Conservation (phyloP, 2,113 vertebrate genomes). For the Nesogale talazaci region DNA sequence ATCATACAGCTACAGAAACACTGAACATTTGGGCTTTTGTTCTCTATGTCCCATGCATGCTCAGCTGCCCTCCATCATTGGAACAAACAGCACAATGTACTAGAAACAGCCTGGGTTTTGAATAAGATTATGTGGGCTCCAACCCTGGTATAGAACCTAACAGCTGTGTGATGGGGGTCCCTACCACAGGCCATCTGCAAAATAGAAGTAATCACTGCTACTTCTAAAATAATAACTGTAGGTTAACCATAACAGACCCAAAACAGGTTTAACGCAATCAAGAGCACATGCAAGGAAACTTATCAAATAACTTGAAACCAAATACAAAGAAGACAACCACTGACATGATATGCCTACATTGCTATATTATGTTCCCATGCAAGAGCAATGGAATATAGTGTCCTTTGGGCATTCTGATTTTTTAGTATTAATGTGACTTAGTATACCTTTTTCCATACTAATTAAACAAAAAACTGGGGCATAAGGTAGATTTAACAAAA, state of each 20-base stretch:
- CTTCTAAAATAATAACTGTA: background rate
- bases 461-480: background rate
- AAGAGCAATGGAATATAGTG: accelerated
- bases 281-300: background rate
- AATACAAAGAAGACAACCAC: background rate
- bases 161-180: no score
- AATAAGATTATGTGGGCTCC: accelerated
- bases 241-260: background rate
- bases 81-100: accelerated
- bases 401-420: background rate
- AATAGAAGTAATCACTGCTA: accelerated
- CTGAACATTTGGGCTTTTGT: background rate
- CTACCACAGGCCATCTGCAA: background rate
- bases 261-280: background rate
- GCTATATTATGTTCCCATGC: accelerated
- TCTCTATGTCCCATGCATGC: no score
- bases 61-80: accelerated
- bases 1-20: accelerated
- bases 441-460: background rate
- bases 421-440: background rate
- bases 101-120: background rate
- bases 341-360: accelerated
- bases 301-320: background rate
- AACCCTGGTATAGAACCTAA: background rate
- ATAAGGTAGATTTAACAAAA: background rate